These are phyloP conservation scores for Oreochromis mossambicus DNA, from an alignment of 2,797 vertebrate genomes.

Conservation along the genomic window DNA sequence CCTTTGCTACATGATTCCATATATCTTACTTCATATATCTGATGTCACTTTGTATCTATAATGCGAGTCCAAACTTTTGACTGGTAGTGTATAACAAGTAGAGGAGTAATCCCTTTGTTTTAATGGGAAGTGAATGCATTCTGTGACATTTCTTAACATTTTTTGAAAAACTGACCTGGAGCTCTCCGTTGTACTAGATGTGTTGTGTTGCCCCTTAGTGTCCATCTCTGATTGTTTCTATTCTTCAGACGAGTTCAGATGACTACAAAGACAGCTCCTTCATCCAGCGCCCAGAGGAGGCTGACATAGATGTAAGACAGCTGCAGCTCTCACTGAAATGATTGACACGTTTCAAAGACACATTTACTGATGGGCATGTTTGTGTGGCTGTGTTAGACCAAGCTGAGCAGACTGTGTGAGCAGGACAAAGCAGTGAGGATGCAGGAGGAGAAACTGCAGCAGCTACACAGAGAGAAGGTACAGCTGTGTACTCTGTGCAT, in stretches of 20 bases:
- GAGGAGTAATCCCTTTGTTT: neutral
- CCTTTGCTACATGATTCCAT: neutral
- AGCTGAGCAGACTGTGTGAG: constrained; percentile 92
- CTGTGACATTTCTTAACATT: neutral
- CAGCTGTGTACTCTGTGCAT: neutral
- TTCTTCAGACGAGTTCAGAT: constrained; percentile 83
- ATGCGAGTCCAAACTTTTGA: neutral
- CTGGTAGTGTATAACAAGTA: accelerated
- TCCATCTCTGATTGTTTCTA: neutral
- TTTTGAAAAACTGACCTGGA: accelerated
- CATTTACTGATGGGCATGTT: neutral
- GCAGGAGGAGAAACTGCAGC: constrained; percentile 93
- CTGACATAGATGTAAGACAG: constrained; percentile 87
- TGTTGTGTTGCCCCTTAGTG: constrained; percentile 14
- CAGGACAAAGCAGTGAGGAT: constrained; percentile 90
- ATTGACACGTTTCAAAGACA: neutral
- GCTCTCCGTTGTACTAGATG: neutral
- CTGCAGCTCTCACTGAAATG: neutral
- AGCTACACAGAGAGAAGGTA: constrained; percentile 98
- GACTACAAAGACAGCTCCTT: constrained; percentile 80
- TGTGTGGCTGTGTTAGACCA: constrained; percentile 72
- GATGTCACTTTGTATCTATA: neutral
- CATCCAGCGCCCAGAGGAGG: constrained; percentile 80
- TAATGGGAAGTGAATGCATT: neutral
- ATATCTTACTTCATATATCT: neutral